Evolutionary conservation across 2,888 invertebrate genomes (phyloP).

Genomic region (Morinoia aosen): DNA sequence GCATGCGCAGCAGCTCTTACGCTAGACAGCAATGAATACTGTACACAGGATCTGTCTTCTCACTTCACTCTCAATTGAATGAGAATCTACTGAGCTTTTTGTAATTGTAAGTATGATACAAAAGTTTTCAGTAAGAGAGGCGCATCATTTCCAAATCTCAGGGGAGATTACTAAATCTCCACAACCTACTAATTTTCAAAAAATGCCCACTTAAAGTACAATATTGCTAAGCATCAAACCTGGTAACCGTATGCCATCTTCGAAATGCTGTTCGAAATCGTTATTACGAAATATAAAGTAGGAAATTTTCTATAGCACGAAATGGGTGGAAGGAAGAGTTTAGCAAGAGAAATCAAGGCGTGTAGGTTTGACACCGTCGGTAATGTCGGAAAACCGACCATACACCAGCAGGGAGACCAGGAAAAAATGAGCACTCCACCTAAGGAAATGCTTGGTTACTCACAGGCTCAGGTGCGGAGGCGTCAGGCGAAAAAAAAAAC

Average conservation of each 20-base stretch:
- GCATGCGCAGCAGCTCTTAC: not conserved
- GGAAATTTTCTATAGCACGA: not conserved
- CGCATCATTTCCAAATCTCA: not conserved
- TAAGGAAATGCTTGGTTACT: slow-evolving; percentile 42
- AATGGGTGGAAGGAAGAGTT: not conserved
- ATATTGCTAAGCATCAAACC: not conserved
- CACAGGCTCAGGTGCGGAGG: not conserved
- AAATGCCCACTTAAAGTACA: not conserved
- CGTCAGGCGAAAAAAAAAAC: not conserved
- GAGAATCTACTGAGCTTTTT: not conserved
- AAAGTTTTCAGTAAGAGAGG: not conserved
- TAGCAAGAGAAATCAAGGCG: not conserved
- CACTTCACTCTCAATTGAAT: not conserved
- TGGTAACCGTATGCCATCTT: not conserved
- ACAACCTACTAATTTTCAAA: not conserved
- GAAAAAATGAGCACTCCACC: slow-evolving; percentile 27
- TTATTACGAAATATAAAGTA: not conserved
- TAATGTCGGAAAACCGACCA: slow-evolving; percentile 35
- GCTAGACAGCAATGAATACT: not conserved
- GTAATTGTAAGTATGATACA: not conserved
- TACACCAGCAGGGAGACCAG: not conserved
- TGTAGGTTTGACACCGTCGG: slow-evolving; percentile 1
- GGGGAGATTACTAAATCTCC: not conserved
- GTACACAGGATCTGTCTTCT: not conserved
- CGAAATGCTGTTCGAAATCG: not conserved